Evolutionary conservation across 2,797 vertebrate species (phyloP).

Genomic region (Triplophysa yarkandensis): DNA sequence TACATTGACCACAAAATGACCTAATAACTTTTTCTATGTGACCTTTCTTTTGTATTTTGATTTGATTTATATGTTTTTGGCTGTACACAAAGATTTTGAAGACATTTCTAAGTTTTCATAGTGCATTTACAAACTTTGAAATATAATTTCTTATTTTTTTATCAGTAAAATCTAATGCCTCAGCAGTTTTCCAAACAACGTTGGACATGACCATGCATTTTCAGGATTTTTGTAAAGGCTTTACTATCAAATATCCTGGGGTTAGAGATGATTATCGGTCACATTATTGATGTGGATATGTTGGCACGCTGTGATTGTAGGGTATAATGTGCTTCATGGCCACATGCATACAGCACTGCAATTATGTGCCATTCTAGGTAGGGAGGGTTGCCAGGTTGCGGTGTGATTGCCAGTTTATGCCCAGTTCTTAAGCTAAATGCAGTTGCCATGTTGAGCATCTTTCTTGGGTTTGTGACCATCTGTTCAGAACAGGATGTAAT

Average conservation of each 20-base stretch:
- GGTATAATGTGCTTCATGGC: slow-evolving; percentile 29
- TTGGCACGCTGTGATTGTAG: slow-evolving; percentile 49
- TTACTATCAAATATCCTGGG: slow-evolving; percentile 43
- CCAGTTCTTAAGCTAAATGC: slow-evolving; percentile 50
- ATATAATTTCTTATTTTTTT: neutral
- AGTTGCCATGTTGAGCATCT: slow-evolving; percentile 52
- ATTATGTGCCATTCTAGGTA: slow-evolving; percentile 46
- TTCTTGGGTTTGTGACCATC: slow-evolving; percentile 56
- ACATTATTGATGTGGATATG: slow-evolving; percentile 52
- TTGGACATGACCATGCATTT: slow-evolving; percentile 10
- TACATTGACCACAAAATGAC: neutral
- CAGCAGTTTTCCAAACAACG: slow-evolving; percentile 23
- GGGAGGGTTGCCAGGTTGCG: slow-evolving; percentile 44
- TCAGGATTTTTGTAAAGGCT: slow-evolving; percentile 18
- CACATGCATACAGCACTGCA: slow-evolving; percentile 47
- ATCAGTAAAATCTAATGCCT: slow-evolving; percentile 2
- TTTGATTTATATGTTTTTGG: neutral
- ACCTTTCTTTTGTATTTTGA: neutral
- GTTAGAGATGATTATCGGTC: slow-evolving; percentile 53
- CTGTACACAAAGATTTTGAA: neutral
- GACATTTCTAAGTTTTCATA: neutral
- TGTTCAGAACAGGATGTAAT: slow-evolving; percentile 51
- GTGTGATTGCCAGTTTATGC: slow-evolving; percentile 47
- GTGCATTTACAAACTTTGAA: neutral
- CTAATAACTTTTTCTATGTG: neutral